Evolutionary conservation across 2,113 vertebrate species (phyloP), one percentile per base, ranked within the genome.

Genomic region (Chrysemys picta): DNA sequence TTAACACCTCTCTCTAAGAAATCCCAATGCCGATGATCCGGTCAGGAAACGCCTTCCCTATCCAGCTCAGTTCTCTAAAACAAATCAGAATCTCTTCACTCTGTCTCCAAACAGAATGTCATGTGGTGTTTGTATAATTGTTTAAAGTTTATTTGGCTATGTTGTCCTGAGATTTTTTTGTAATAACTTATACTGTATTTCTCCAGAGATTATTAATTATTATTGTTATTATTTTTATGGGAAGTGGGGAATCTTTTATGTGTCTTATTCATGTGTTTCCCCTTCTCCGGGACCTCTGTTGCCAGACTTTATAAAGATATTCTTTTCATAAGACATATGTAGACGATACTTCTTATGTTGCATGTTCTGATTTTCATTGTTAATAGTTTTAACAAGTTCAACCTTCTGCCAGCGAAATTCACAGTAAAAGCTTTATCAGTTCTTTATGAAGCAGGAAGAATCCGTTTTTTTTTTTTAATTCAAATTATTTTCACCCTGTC

Each of bases 371-470:
- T 97, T 97, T 95, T 95, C 93, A 3, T 92, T 82, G 95, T 97
- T 96, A 91, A 96, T 97, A 94, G 92, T 98, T 97, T 96, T 93
- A 97, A 97, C n/a, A 92, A 96, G 96, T 95, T 97, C 93, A 97
- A 95, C 93, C 87, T 97, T 95, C 97, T 79, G 90, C 95, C 97
- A 91, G 19, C 96, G 97, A 98, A 96, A 98, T 97, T 95, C 96
- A 75, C 95, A 94, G 90, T 91, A 90, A 0, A 10, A 93, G 93
- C 65, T 96, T 93, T 95, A 92, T 97, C 52, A 7, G 54, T 85
- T 97, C 96, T 96, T 94, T 79, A 27, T 0, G 10, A 82, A 93
- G 87, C 29, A 87, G 94, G 97, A 93, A 89, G 94, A 89, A 95
- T 96, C 96, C 95, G 59, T 53, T 62, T 85, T 97, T 90, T 97